These are phyloP conservation scores for Ceriagrion tenellum DNA, from an alignment of 2,888 invertebrate genomes.

Conservation along the genomic window DNA sequence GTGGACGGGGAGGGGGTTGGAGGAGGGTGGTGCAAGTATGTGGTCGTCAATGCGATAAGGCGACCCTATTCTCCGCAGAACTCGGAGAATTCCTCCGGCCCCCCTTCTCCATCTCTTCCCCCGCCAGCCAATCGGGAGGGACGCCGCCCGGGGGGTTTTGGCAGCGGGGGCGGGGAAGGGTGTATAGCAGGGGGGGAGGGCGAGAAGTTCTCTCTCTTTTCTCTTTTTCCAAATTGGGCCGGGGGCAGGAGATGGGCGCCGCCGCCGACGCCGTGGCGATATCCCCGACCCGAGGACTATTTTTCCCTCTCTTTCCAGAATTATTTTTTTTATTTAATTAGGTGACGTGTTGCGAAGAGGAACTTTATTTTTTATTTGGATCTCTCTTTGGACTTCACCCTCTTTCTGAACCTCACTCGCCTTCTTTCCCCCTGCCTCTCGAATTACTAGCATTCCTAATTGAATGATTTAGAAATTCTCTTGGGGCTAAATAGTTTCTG, in stretches of 20 bases:
- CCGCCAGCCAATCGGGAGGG: conserved; percentile 22
- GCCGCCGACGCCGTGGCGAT: not conserved
- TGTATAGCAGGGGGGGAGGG: not conserved
- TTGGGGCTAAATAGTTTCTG: not conserved
- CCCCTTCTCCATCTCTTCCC: not conserved
- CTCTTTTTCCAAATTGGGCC: conserved; percentile 30
- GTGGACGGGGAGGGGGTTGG: not conserved
- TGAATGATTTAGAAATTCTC: not conserved
- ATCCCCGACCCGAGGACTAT: not conserved
- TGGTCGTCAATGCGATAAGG: conserved; percentile 45
- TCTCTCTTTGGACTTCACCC: not conserved
- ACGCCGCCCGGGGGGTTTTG: not conserved
- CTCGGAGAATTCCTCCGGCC: not conserved
- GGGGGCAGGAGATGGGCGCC: not conserved
- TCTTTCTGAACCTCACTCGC: not conserved
- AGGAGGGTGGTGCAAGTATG: not conserved
- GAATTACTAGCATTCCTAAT: not conserved
- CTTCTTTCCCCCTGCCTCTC: not conserved
- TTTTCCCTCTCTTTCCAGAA: conserved; percentile 15
- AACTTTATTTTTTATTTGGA: conserved; percentile 15
- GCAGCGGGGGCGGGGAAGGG: not conserved
- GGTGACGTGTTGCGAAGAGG: conserved; percentile 48
- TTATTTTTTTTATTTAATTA: conserved; percentile 53
- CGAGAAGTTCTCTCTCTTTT: not conserved
- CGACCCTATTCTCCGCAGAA: conserved; percentile 41